Evolutionary conservation across 2,888 invertebrate species (phyloP).

Genomic region (Sabatieria punctata): DNA sequence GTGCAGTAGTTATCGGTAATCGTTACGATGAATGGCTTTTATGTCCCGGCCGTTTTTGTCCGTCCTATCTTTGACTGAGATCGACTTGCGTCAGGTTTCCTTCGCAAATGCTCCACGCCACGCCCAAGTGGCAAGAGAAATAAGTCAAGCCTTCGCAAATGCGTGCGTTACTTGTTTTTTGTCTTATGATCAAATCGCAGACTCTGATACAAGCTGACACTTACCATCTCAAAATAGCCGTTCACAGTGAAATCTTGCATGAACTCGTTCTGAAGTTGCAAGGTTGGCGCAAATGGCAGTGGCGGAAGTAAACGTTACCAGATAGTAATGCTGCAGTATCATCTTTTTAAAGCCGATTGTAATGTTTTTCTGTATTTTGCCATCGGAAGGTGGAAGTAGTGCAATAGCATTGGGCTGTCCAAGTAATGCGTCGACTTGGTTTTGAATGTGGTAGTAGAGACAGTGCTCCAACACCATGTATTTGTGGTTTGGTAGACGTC

Average conservation of each 20-base stretch:
- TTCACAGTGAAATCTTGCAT: conserved; percentile 24
- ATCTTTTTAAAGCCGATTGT: conserved; percentile 22
- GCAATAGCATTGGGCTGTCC: conserved; percentile 25
- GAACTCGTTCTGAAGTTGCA: conserved; percentile 22
- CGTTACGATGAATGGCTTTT: too few relatives aligned
- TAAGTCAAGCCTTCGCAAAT: too few relatives aligned
- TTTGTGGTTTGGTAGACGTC: conserved; percentile 17
- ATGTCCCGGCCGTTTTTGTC: too few relatives aligned
- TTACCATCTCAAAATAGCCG: conserved; percentile 18
- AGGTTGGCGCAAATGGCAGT: not conserved
- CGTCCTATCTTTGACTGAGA: too few relatives aligned
- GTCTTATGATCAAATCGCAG: too few relatives aligned
- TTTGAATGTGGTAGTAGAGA: conserved; percentile 26
- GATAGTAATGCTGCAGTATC: conserved; percentile 27
- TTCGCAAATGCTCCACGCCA: too few relatives aligned
- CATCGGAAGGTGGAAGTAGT: conserved; percentile 24
- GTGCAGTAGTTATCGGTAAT: not conserved
- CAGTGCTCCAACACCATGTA: conserved; percentile 26
- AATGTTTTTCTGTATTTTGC: conserved; percentile 15
- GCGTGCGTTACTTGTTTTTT: too few relatives aligned
- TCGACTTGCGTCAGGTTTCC: too few relatives aligned
- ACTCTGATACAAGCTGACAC: conserved; percentile 16
- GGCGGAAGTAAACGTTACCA: conserved; percentile 14
- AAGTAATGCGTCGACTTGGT: conserved; percentile 17
- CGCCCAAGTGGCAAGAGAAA: too few relatives aligned